Percentiles rank a stretch among this genome's conserved stretches.
Conservation (phyloP, 2,797 vertebrate genomes). For the Microctenopoma steveboyesi region DNA sequence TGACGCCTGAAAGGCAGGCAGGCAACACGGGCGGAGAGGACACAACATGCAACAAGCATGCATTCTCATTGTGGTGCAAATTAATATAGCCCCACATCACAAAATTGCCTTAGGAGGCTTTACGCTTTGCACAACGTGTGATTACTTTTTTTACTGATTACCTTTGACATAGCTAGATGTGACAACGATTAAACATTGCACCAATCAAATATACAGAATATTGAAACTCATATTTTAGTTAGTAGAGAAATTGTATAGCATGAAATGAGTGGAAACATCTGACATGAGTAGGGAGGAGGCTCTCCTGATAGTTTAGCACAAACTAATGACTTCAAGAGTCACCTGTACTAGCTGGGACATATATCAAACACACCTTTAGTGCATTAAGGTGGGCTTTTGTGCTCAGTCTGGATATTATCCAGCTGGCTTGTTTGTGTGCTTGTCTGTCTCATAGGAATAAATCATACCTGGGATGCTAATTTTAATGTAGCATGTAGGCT, state of each 20-base stretch:
- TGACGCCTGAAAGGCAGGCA: too few relatives aligned
- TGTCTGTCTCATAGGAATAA: too few relatives aligned
- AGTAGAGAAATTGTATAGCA: too few relatives aligned
- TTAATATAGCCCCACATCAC: neutral
- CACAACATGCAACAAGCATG: too few relatives aligned
- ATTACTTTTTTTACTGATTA: too few relatives aligned
- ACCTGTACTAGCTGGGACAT: neutral
- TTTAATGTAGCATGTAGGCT: neutral
- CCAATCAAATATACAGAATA: too few relatives aligned
- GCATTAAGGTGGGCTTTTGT: neutral
- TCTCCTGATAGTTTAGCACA: neutral
- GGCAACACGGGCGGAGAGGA: too few relatives aligned
- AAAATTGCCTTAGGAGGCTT: neutral
- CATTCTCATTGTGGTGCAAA: too few relatives aligned
- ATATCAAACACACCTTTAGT: slow-evolving; percentile 17
- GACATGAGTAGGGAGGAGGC: neutral
- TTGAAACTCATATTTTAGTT: too few relatives aligned
- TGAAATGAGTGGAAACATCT: neutral
- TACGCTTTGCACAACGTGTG: too few relatives aligned
- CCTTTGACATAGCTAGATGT: too few relatives aligned
- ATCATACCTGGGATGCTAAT: neutral
- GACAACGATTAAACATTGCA: too few relatives aligned
- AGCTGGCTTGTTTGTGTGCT: neutral
- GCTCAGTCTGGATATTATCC: neutral
- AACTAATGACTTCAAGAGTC: neutral